Conservation (phyloP, 2,888 invertebrate species). For the Cosmia pyralina region DNA sequence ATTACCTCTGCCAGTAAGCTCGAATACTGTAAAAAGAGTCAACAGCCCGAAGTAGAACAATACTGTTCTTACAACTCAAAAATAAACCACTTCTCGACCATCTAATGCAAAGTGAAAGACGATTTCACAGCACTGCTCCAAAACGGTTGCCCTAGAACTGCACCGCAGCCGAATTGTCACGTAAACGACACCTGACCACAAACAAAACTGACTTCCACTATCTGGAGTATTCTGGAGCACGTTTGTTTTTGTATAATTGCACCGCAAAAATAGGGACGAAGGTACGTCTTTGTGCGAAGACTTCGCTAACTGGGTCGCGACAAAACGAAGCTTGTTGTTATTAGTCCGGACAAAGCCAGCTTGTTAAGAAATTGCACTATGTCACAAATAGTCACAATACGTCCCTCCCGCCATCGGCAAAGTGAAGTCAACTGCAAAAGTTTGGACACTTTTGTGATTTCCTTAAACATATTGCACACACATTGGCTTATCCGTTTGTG, state of each 20-base stretch:
- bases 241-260: slow-evolving; percentile 75
- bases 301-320: slow-evolving; percentile 71
- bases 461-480: slow-evolving; percentile 12
- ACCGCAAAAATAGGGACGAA: slow-evolving; percentile 70
- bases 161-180: slow-evolving; percentile 49
- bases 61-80: slow-evolving; percentile 1
- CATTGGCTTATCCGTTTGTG: neutral
- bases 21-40: neutral
- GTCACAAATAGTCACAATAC: slow-evolving; percentile 36
- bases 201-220: slow-evolving; percentile 54
- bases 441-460: slow-evolving; percentile 16
- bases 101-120: slow-evolving; percentile 50
- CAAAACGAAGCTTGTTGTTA: slow-evolving; percentile 70
- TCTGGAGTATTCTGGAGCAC: slow-evolving; percentile 72
- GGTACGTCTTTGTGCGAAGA: slow-evolving; percentile 59
- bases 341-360: slow-evolving; percentile 70
- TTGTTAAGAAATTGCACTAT: slow-evolving; percentile 67
- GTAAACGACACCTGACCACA: slow-evolving; percentile 63
- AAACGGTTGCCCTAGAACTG: slow-evolving; percentile 54
- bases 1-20: too few relatives aligned
- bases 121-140: slow-evolving; percentile 48
- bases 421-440: slow-evolving; percentile 33
- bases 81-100: slow-evolving; percentile 20
- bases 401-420: neutral
- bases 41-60: slow-evolving; percentile 17